Evolutionary conservation across 2,888 invertebrate genomes (phyloP).

Genomic region (Drosophila kuntzei): DNA sequence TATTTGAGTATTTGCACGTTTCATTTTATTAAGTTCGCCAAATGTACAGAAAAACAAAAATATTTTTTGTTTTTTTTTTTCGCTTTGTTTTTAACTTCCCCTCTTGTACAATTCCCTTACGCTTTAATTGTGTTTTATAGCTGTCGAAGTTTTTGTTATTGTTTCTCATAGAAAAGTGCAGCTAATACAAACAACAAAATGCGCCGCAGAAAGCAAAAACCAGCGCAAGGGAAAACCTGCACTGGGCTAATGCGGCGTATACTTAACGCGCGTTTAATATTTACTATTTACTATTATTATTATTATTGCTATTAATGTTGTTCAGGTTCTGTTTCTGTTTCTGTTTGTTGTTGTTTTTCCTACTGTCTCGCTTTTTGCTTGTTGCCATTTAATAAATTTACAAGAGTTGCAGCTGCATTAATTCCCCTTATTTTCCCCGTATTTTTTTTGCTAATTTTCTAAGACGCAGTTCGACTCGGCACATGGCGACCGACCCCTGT

Average conservation of each 20-base stretch:
- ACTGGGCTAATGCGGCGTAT: conserved; percentile 55
- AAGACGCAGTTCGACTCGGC: conserved; percentile 57
- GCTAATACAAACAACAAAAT: conserved; percentile 53
- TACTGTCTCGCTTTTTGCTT: conserved; percentile 46
- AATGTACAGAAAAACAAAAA: conserved; percentile 49
- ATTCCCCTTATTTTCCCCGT: conserved; percentile 6
- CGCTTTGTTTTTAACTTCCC: conserved; percentile 6
- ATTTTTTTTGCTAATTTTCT: conserved; percentile 26
- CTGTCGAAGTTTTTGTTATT: conserved; percentile 29
- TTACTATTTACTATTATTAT: conserved; percentile 30
- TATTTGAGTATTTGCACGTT: conserved; percentile 65
- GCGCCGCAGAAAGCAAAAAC: conserved; percentile 55
- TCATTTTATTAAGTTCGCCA: conserved; percentile 47
- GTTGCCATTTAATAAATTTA: conserved; percentile 39
- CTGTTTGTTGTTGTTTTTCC: conserved; percentile 36
- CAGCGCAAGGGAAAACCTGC: background rate
- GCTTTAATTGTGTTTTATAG: conserved; percentile 22
- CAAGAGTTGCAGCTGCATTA: conserved; percentile 34
- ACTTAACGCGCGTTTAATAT: conserved; percentile 61
- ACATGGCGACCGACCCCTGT: conserved; percentile 24
- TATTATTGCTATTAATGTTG: conserved; percentile 8
- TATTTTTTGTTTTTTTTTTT: conserved; percentile 29
- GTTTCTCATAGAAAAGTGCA: conserved; percentile 37
- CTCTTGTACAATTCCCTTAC: background rate
- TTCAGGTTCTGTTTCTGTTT: background rate